Percentiles rank a stretch among this genome's conserved stretches.
Evolutionary conservation across 2,797 vertebrate genomes (phyloP).

Genomic region (Melanotaenia trifasciata): DNA sequence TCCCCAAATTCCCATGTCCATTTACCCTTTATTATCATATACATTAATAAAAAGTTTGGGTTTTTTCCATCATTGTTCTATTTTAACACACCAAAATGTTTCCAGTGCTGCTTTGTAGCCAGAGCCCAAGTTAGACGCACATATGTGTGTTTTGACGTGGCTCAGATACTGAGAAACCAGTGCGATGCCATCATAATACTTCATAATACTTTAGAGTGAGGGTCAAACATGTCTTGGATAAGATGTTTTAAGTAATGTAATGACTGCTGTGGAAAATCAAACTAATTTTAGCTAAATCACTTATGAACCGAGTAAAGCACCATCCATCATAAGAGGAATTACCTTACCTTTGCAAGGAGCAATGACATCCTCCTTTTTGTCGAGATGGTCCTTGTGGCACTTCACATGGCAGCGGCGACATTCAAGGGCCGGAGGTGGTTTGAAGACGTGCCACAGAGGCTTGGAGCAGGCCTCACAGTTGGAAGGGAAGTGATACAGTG

Average conservation of each 20-base stretch:
- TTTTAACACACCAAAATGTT: not conserved
- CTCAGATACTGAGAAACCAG: not conserved
- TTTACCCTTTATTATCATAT: not conserved
- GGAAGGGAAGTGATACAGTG: slow-evolving; percentile 97
- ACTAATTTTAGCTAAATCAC: not conserved
- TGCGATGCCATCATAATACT: too few relatives aligned
- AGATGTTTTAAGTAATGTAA: too few relatives aligned
- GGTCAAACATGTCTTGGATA: too few relatives aligned
- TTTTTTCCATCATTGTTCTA: too few relatives aligned
- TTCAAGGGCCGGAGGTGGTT: slow-evolving; percentile 95
- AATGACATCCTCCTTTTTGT: slow-evolving; percentile 98
- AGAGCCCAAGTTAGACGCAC: too few relatives aligned
- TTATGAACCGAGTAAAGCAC: not conserved
- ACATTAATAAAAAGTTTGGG: not conserved
- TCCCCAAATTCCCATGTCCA: not conserved
- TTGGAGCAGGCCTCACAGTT: slow-evolving; percentile 99
- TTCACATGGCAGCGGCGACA: slow-evolving; percentile 99
- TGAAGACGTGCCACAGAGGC: slow-evolving; percentile 98
- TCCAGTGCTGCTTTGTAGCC: not conserved
- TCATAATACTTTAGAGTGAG: too few relatives aligned
- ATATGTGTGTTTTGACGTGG: not conserved
- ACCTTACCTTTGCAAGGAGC: slow-evolving; percentile 95
- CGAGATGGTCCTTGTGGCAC: slow-evolving; percentile 98
- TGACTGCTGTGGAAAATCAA: too few relatives aligned
- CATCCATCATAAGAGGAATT: not conserved